A percentile compares a stretch with the other conserved stretches of the same genome.
phyloP scores from a whole-genome alignment of 2,888 invertebrate species.

The Eustalomyia histrio region DNA sequence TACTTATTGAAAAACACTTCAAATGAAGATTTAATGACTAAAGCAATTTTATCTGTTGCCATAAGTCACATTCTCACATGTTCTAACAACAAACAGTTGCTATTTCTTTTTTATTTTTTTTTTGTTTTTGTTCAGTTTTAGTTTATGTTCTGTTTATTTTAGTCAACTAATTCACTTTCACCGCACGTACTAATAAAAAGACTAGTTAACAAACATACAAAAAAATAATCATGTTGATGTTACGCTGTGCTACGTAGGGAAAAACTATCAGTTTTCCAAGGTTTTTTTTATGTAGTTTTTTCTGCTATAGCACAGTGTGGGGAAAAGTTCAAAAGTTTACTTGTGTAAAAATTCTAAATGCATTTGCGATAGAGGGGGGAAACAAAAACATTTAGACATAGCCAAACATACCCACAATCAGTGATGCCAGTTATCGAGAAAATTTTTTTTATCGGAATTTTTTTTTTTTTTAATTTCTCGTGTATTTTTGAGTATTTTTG shows the following conservation, averaged over 20 bases:
- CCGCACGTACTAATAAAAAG: constrained; percentile 65
- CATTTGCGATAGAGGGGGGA: not conserved
- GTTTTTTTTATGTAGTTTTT: not conserved
- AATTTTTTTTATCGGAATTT: no score
- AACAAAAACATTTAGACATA: constrained; percentile 24
- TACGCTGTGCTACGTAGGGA: not conserved
- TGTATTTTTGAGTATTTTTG: no score
- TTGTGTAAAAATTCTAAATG: constrained; percentile 32
- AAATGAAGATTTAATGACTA: constrained; percentile 46
- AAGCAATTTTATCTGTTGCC: constrained; percentile 16
- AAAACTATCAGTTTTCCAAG: constrained; percentile 5
- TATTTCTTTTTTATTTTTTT: not conserved
- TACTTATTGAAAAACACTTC: constrained; percentile 37
- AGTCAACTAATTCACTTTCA: constrained; percentile 67
- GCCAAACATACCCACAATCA: constrained; percentile 5
- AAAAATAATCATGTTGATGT: not conserved
- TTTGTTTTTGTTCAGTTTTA: constrained; percentile 8
- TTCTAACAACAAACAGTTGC: not conserved
- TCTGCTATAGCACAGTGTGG: not conserved
- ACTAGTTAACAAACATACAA: constrained; percentile 33
- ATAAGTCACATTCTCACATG: constrained; percentile 11
- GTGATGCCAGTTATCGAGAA: no score
- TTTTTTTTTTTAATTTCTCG: no score
- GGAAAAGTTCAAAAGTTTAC: constrained; percentile 55
- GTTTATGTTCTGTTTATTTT: constrained; percentile 49